Conservation (phyloP, 1,140 invertebrate species). For the Hestina assimilis region DNA sequence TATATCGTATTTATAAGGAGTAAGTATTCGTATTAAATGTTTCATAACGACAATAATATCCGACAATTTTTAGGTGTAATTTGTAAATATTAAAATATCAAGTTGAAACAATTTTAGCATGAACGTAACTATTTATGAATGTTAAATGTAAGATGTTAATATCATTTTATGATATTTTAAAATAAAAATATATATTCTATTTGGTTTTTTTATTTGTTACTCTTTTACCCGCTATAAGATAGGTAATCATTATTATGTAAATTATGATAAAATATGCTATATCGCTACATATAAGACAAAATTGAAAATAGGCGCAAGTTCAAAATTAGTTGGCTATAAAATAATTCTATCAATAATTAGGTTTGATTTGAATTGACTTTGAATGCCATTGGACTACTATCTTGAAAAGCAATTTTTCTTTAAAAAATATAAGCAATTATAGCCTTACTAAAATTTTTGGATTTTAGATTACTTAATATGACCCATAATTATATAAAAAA, state of each 20-base stretch:
- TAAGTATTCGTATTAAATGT: constrained; percentile 19
- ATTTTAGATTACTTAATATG: no score
- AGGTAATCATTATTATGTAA: no score
- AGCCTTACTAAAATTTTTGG: no score
- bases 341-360: no score
- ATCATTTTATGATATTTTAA: constrained; percentile 77
- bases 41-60: constrained; percentile 58
- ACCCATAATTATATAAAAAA: no score
- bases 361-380: no score
- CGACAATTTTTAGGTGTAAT: constrained; percentile 44
- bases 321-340: no score
- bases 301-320: no score
- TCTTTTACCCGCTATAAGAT: neutral
- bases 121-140: constrained; percentile 71
- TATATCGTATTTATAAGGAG: neutral
- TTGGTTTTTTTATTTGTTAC: constrained; percentile 16
- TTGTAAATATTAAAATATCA: constrained; percentile 62
- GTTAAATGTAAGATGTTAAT: constrained; percentile 76
- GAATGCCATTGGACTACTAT: no score
- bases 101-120: constrained; percentile 58
- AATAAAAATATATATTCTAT: constrained; percentile 64
- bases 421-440: no score
- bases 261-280: neutral
- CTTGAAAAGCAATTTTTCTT: no score
- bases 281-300: neutral